phyloP scores from a whole-genome alignment of 2,888 invertebrate species.

The Notodonta ziczac region DNA sequence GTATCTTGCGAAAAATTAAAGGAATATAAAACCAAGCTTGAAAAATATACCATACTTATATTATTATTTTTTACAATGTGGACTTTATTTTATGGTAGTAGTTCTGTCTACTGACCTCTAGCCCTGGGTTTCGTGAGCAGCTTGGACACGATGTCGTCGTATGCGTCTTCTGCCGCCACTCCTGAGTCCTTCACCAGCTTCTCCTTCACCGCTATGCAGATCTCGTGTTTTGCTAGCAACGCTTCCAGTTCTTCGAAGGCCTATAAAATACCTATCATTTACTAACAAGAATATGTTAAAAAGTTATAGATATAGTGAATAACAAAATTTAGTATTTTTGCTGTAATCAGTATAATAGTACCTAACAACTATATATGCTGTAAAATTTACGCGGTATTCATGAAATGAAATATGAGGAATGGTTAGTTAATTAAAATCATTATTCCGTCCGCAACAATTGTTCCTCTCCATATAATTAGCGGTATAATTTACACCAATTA shows the following conservation, averaged over 20 bases:
- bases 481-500: background rate
- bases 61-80: too few relatives aligned
- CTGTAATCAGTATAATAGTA: too few relatives aligned
- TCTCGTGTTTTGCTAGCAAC: slow-evolving; percentile 90
- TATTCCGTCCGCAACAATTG: background rate
- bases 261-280: slow-evolving; percentile 72
- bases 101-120: slow-evolving; percentile 87
- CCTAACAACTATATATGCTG: too few relatives aligned
- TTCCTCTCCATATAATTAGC: background rate
- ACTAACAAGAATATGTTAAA: too few relatives aligned
- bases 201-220: slow-evolving; percentile 98
- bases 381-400: background rate
- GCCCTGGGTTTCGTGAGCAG: slow-evolving; percentile 94
- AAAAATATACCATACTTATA: too few relatives aligned
- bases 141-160: slow-evolving; percentile 94
- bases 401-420: background rate
- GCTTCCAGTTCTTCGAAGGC: slow-evolving; percentile 97
- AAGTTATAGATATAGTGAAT: too few relatives aligned
- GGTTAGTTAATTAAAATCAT: background rate
- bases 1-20: too few relatives aligned
- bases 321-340: too few relatives aligned
- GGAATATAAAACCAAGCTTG: too few relatives aligned
- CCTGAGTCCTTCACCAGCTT: slow-evolving; percentile 98
- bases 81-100: too few relatives aligned
- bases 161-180: slow-evolving; percentile 94